phyloP scores from a whole-genome alignment of 1,140 invertebrate species.

The Ectropis grisescens region DNA sequence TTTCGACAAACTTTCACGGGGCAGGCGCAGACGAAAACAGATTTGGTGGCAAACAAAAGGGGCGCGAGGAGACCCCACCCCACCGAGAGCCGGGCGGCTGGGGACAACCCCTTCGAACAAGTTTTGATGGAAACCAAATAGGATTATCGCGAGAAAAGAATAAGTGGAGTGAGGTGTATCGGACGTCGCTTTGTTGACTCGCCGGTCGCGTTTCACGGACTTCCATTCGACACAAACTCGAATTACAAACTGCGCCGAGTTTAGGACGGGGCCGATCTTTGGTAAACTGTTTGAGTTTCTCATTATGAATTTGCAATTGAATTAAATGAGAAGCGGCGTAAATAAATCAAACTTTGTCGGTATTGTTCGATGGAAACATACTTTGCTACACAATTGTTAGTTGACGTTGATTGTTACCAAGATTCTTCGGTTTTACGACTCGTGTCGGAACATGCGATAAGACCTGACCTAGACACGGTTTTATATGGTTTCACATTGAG shows the following conservation, averaged over 20 bases:
- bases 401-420: too few species aligned
- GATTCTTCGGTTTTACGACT: too few species aligned
- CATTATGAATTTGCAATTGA: slow-evolving; percentile 5
- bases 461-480: too few species aligned
- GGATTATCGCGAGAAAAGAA: slow-evolving; percentile 58
- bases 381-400: too few species aligned
- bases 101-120: slow-evolving; percentile 42
- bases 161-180: slow-evolving; percentile 32
- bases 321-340: slow-evolving; percentile 4
- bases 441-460: too few species aligned
- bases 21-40: slow-evolving; percentile 50
- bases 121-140: slow-evolving; percentile 65
- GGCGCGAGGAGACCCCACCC: slow-evolving; percentile 2
- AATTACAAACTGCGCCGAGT: not conserved
- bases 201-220: slow-evolving; percentile 9
- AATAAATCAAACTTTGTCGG: slow-evolving; percentile 1
- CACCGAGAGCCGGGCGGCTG: slow-evolving; percentile 9
- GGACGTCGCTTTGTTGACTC: slow-evolving; percentile 28
- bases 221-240: not conserved
- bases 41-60: slow-evolving; percentile 52
- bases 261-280: slow-evolving; percentile 8
- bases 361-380: too few species aligned
- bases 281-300: slow-evolving; percentile 18
- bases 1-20: slow-evolving; percentile 39
- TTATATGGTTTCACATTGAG: too few species aligned